Evolutionary conservation across 2,113 vertebrate genomes (phyloP).

Genomic region (Brachirus orientalis): DNA sequence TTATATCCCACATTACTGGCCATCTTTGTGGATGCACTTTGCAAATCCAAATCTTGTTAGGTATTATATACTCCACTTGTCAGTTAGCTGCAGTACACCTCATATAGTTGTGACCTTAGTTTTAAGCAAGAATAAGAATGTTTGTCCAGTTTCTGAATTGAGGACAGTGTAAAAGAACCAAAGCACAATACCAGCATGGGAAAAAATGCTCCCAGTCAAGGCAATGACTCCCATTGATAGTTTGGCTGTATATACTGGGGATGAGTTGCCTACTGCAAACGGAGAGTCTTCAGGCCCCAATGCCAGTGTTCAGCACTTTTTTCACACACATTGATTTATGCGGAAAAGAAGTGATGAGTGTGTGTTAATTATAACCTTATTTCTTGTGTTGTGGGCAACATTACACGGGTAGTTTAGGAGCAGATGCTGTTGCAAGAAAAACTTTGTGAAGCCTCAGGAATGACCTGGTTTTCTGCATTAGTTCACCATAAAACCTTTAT

Average conservation of each 20-base stretch:
- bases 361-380: background rate
- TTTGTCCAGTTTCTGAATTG: background rate
- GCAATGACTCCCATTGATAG: background rate
- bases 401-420: background rate
- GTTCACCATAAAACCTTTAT: background rate
- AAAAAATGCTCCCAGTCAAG: background rate
- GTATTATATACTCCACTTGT: background rate
- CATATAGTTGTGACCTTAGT: background rate
- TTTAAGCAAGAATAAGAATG: background rate
- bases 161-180: background rate
- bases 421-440: background rate
- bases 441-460: background rate
- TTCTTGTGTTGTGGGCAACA: background rate
- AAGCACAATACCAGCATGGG: background rate
- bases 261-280: background rate
- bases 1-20: background rate
- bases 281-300: background rate
- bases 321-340: background rate
- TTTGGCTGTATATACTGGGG: background rate
- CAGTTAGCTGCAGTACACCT: background rate
- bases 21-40: background rate
- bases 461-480: constrained; percentile 1
- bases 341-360: background rate
- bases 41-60: background rate
- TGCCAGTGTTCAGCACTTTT: background rate